These are phyloP conservation scores for Cassiopea andromeda DNA, from an alignment of 30 jellyfish, hydroid and myxozoan species.

Conservation along the genomic window DNA sequence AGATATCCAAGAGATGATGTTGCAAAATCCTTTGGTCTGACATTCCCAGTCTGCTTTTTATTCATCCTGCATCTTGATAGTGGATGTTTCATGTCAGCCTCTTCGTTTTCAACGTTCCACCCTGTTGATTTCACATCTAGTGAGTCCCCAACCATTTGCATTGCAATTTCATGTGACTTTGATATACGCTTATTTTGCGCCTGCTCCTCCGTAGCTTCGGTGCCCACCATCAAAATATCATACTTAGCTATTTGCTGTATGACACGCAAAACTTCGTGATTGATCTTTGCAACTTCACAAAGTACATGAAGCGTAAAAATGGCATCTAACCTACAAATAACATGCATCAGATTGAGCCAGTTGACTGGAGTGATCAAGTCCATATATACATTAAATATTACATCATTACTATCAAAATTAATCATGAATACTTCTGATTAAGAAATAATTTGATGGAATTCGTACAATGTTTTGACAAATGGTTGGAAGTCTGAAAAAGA, in stretches of 20 bases:
- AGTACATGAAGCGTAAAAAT: slow-evolving; percentile 36
- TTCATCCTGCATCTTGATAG: not conserved
- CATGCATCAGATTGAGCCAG: too few species aligned
- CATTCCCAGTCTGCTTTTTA: not conserved
- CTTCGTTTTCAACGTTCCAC: not conserved
- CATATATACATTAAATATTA: too few species aligned
- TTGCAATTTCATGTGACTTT: not conserved
- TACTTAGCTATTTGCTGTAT: slow-evolving; percentile 41
- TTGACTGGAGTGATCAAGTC: too few species aligned
- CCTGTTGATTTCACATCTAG: not conserved
- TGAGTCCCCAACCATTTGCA: not conserved
- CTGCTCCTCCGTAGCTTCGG: not conserved
- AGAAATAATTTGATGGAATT: too few species aligned
- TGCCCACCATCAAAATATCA: slow-evolving; percentile 13
- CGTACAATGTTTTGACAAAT: too few species aligned
- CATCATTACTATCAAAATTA: too few species aligned
- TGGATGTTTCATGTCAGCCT: not conserved
- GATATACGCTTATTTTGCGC: not conserved
- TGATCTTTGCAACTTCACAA: slow-evolving; percentile 36
- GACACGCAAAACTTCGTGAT: not conserved
- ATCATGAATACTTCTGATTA: too few species aligned
- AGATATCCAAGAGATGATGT: not conserved
- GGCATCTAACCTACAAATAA: slow-evolving; percentile 42
- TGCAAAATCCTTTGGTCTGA: not conserved
- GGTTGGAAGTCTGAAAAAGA: too few species aligned